Conservation (phyloP, 2,113 vertebrate species). For the Sarotherodon lohbergeri region DNA sequence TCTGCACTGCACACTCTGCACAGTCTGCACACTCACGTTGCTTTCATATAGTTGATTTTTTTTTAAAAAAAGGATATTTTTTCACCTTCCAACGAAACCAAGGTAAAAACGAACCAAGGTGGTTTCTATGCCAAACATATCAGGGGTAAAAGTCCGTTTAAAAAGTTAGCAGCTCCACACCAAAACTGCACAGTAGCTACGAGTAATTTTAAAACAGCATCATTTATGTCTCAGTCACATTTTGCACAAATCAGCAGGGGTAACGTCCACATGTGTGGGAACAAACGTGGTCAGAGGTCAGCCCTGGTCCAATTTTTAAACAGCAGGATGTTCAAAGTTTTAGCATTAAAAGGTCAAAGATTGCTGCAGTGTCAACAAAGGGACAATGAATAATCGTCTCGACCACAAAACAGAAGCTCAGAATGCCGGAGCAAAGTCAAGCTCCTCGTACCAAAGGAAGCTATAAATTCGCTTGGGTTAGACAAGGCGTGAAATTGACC, state of each 20-base stretch:
- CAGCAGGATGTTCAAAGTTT: constrained; percentile 37
- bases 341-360: constrained; percentile 48
- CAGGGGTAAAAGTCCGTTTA: neutral
- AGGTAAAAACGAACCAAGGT: neutral
- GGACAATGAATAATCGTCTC: constrained; percentile 23
- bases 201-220: neutral
- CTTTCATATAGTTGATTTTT: neutral
- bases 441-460: constrained; percentile 22
- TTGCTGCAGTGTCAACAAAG: constrained; percentile 33
- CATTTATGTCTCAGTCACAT: neutral
- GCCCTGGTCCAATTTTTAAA: constrained; percentile 26
- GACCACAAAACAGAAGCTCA: constrained; percentile 3
- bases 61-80: neutral
- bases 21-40: neutral
- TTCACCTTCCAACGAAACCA: neutral
- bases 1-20: neutral
- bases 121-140: rapidly evolving
- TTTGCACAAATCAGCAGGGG: constrained; percentile 21
- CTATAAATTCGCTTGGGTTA: constrained; percentile 17
- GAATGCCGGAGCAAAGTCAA: neutral
- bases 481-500: constrained; percentile 40
- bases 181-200: neutral
- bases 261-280: constrained; percentile 37
- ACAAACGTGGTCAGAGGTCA: constrained; percentile 37
- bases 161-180: neutral